Conservation (phyloP, 92 coral and sea anemone genomes). For the Palythoa caribaeorum region DNA sequence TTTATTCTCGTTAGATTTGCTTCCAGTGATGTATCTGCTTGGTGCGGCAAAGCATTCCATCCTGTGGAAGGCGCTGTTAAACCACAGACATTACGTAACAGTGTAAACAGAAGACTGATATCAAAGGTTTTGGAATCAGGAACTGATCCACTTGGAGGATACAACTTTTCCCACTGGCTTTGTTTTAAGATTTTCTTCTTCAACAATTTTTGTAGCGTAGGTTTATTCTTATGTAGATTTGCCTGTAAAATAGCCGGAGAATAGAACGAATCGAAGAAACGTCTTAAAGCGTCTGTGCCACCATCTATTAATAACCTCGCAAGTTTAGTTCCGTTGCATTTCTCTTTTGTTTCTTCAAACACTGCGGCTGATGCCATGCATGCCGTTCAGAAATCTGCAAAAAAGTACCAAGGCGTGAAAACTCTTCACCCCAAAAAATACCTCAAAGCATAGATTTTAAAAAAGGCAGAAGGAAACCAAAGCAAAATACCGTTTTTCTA, state of each 20-base stretch:
- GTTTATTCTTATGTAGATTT: background rate
- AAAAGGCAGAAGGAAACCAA: too few species aligned
- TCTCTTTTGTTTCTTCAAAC: background rate
- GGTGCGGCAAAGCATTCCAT: constrained; percentile 3
- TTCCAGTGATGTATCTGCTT: constrained; percentile 18
- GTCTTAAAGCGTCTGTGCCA: background rate
- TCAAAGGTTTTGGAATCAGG: constrained; percentile 40
- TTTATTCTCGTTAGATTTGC: constrained; percentile 40
- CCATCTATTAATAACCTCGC: background rate
- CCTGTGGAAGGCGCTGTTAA: constrained; percentile 11
- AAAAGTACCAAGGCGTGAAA: too few species aligned
- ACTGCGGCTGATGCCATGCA: background rate
- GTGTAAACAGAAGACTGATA: constrained; percentile 12
- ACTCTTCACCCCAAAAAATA: too few species aligned
- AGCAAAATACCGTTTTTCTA: too few species aligned
- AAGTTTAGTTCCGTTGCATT: background rate
- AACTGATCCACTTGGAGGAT: constrained; percentile 17
- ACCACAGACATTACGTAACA: constrained; percentile 24
- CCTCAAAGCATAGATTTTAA: too few species aligned
- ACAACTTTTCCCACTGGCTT: constrained; percentile 21
- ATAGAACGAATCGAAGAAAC: background rate
- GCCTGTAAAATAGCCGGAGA: background rate
- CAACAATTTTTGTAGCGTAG: background rate
- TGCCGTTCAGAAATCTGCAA: too few species aligned
- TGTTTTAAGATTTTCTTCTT: background rate